phyloP scores from a whole-genome alignment of 2,113 vertebrate species.

The Eolophus roseicapilla region DNA sequence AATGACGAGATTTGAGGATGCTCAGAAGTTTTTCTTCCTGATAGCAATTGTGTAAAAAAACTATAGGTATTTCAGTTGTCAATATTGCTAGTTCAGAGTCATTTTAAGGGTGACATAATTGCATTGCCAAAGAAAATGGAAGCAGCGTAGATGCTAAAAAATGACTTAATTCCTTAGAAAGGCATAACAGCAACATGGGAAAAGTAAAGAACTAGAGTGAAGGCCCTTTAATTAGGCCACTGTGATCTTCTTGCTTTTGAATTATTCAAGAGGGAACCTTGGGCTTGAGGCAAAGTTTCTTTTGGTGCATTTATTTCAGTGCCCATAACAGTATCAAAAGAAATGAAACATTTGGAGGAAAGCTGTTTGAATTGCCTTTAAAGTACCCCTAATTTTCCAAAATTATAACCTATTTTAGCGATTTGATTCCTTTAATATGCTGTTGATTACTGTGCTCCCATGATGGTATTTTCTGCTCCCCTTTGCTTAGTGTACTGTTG shows the following conservation, averaged over 20 bases:
- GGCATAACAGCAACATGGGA: conserved; percentile 5
- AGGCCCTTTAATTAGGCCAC: conserved; percentile 50
- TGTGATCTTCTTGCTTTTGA: conserved; percentile 41
- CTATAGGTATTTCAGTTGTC: not conserved
- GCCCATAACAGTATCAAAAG: conserved; percentile 14
- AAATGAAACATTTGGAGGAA: conserved; percentile 16
- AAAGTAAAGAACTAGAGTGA: not conserved
- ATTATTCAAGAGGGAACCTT: conserved; percentile 51
- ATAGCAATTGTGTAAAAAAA: not conserved
- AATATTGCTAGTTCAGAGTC: not conserved
- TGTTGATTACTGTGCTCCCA: not conserved
- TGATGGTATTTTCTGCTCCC: not conserved
- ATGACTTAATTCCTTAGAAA: not conserved
- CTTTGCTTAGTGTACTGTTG: not conserved
- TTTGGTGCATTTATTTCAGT: conserved; percentile 16
- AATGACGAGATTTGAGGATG: not conserved
- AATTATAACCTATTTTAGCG: not conserved
- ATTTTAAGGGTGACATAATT: not conserved
- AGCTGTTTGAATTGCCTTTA: not conserved
- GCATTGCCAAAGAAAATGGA: not conserved
- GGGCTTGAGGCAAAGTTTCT: conserved; percentile 44
- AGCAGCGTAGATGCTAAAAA: not conserved
- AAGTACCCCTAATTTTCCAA: not conserved
- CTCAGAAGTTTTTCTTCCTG: not conserved
- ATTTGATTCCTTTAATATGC: not conserved